A percentile compares a stretch with the other conserved stretches of the same genome.
phyloP scores from a whole-genome alignment of 2,113 vertebrate genomes.

The Colossoma macropomum region DNA sequence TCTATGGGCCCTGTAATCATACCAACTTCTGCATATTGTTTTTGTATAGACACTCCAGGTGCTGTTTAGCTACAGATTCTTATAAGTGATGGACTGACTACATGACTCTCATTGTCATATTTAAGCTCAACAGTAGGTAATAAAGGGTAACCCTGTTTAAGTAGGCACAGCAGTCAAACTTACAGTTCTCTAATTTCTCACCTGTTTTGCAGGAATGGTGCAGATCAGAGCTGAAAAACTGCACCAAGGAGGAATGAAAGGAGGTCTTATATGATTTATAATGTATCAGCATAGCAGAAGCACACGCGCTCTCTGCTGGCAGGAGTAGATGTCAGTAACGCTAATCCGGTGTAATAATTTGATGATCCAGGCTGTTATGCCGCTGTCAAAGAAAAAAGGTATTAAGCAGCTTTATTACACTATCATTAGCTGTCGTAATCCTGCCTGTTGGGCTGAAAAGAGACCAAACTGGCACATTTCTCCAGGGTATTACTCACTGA shows the following conservation, averaged over 20 bases:
- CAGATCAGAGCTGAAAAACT: too few relatives aligned
- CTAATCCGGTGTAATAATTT: constrained; percentile 35
- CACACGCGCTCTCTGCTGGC: constrained; percentile 2
- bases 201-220: too few relatives aligned
- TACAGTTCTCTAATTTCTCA: neutral
- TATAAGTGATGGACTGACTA: too few relatives aligned
- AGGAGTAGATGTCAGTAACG: constrained; percentile 32
- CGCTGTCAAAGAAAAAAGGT: constrained; percentile 17
- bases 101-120: neutral
- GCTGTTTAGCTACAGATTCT: too few relatives aligned
- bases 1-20: too few relatives aligned
- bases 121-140: neutral
- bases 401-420: constrained; percentile 39
- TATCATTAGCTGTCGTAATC: constrained; percentile 33
- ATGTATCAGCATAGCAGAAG: neutral
- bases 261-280: neutral
- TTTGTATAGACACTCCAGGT: too few relatives aligned
- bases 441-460: constrained; percentile 13
- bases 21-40: too few relatives aligned
- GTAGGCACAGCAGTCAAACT: neutral
- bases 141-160: neutral
- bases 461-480: constrained; percentile 29
- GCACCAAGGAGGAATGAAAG: too few relatives aligned
- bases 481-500: constrained; percentile 24
- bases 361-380: constrained; percentile 37